Percentiles rank a stretch among this genome's conserved stretches.
These are phyloP conservation scores for Dascillus cervinus DNA, from an alignment of 2,888 invertebrate species.

Conservation along the genomic window DNA sequence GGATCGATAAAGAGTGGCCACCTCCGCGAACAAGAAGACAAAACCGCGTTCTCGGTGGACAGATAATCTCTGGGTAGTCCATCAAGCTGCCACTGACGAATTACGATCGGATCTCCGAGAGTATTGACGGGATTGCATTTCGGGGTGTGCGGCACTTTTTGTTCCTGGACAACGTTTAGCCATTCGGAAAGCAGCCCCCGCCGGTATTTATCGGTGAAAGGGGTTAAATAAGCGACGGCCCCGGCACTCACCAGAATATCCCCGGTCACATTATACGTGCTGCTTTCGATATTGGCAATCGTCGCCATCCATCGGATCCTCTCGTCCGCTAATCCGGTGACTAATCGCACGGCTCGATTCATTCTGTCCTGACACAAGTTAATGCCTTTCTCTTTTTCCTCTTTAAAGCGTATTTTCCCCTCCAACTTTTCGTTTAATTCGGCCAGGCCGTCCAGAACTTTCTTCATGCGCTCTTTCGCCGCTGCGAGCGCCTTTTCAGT, in stretches of 20 bases:
- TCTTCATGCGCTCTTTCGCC: slow-evolving; percentile 72
- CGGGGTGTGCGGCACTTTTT: slow-evolving; percentile 57
- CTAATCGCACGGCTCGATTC: slow-evolving; percentile 63
- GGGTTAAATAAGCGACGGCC: slow-evolving; percentile 74
- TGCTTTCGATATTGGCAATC: slow-evolving; percentile 51
- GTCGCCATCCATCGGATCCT: slow-evolving; percentile 61
- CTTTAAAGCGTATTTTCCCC: slow-evolving; percentile 64
- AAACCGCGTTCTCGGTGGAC: slow-evolving; percentile 83
- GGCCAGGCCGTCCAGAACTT: slow-evolving; percentile 69
- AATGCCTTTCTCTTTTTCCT: slow-evolving; percentile 65
- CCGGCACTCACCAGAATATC: slow-evolving; percentile 64
- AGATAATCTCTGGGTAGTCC: slow-evolving; percentile 79
- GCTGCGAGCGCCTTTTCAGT: slow-evolving; percentile 59
- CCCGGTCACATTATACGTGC: slow-evolving; percentile 56
- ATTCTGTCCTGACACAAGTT: slow-evolving; percentile 70
- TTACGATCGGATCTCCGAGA: slow-evolving; percentile 67
- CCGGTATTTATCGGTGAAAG: slow-evolving; percentile 62
- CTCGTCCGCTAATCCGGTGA: slow-evolving; percentile 48
- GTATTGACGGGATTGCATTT: slow-evolving; percentile 60
- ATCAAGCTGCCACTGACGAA: slow-evolving; percentile 76
- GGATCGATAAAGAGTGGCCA: slow-evolving; percentile 92
- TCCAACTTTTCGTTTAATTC: slow-evolving; percentile 62
- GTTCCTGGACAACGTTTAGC: slow-evolving; percentile 46
- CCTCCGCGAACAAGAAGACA: slow-evolving; percentile 72
- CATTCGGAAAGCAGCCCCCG: slow-evolving; percentile 51